Evolutionary conservation across 2,797 vertebrate species (phyloP).

Genomic region (Amblyraja radiata): DNA sequence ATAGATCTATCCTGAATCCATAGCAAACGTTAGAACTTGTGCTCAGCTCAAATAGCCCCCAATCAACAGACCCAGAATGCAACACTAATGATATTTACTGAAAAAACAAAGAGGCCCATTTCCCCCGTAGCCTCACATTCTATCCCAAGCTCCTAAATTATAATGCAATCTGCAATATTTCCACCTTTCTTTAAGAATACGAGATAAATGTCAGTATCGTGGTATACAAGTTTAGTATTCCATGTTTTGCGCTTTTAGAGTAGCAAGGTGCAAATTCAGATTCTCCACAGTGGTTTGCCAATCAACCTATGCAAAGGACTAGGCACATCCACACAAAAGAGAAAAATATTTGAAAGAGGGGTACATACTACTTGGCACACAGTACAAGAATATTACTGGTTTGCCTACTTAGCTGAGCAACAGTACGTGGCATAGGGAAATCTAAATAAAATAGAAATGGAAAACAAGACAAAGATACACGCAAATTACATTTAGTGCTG

Average conservation of each 20-base stretch:
- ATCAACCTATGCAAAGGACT: background rate
- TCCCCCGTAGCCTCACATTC: background rate
- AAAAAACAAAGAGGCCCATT: background rate
- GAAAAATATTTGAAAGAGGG: background rate
- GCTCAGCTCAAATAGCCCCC: background rate
- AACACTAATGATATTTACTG: background rate
- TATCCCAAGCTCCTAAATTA: background rate
- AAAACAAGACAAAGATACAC: background rate
- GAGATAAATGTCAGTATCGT: background rate
- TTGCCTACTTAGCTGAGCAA: slow-evolving; percentile 12
- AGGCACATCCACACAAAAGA: background rate
- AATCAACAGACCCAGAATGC: background rate
- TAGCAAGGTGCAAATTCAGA: background rate
- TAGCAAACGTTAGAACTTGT: background rate
- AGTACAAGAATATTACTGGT: background rate
- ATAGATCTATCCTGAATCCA: too few relatives aligned
- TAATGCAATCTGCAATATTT: background rate
- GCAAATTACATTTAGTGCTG: background rate
- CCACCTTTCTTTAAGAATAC: background rate
- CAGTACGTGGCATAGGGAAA: background rate
- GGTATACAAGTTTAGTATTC: background rate
- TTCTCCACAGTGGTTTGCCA: background rate
- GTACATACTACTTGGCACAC: background rate
- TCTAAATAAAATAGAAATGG: background rate
- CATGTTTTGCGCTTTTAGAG: slow-evolving; percentile 15